Percentiles rank a stretch among this genome's conserved stretches.
These are phyloP conservation scores for Apeltes quadracus DNA, from an alignment of 2,113 vertebrate species.

Conservation along the genomic window DNA sequence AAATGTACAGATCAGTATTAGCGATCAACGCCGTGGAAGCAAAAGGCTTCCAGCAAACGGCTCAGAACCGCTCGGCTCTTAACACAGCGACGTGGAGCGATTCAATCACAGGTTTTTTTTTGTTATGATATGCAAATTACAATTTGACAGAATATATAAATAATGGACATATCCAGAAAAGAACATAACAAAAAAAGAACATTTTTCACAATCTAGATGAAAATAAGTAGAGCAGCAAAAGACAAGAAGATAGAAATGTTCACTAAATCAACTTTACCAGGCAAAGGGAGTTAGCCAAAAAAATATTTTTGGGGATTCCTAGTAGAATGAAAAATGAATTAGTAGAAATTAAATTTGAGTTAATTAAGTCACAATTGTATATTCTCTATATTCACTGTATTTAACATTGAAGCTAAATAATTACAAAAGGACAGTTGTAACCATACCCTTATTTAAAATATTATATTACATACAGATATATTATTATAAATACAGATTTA, in stretches of 20 bases:
- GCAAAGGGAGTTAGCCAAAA: background rate
- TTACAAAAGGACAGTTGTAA: background rate
- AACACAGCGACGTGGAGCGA: constrained; percentile 12
- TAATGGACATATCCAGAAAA: background rate
- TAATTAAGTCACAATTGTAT: background rate
- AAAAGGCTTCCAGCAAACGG: constrained; percentile 63
- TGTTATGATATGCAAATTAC: background rate
- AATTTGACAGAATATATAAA: background rate
- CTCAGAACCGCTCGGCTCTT: constrained; percentile 56
- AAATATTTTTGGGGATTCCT: background rate
- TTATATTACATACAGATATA: too few species aligned
- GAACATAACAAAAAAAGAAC: background rate
- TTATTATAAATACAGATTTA: too few species aligned
- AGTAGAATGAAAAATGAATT: background rate
- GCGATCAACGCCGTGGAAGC: constrained; percentile 63
- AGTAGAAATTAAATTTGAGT: background rate
- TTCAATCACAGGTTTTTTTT: background rate
- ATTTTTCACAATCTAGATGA: background rate
- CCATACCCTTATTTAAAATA: background rate
- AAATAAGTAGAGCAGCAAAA: background rate
- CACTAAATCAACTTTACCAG: background rate
- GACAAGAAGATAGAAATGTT: background rate
- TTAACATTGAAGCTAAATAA: background rate
- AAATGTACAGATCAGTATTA: constrained; percentile 73
- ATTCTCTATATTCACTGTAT: background rate